phyloP scores from a whole-genome alignment of 1,140 invertebrate genomes.

The Hycleus cichorii region DNA sequence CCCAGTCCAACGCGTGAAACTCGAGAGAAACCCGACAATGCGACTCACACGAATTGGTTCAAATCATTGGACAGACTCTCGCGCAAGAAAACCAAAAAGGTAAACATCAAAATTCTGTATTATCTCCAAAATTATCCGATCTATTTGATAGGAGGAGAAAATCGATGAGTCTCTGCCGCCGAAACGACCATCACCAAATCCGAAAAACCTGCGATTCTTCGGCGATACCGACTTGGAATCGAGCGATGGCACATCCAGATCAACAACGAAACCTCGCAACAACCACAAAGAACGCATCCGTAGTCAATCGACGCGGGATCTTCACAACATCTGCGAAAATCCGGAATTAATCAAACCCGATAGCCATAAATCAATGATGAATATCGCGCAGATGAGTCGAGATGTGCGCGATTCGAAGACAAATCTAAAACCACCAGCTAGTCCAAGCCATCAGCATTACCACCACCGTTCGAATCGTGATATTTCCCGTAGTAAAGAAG shows the following conservation, averaged over 20 bases:
- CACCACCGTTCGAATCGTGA: conserved; percentile 19
- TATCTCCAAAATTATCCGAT: background rate
- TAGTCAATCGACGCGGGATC: conserved; percentile 44
- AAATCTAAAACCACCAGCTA: conserved; percentile 34
- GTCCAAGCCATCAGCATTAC: conserved; percentile 15
- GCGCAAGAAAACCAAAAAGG: conserved; percentile 47
- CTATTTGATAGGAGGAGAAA: conserved; percentile 23
- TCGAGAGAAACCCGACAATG: conserved; percentile 31
- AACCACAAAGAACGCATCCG: background rate
- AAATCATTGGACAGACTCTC: conserved; percentile 56
- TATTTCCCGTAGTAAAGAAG: conserved; percentile 17
- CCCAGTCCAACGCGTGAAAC: conserved; percentile 49
- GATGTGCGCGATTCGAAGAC: conserved; percentile 17
- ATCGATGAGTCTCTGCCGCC: conserved; percentile 38
- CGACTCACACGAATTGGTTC: conserved; percentile 49
- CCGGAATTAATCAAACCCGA: conserved; percentile 2
- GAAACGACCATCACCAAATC: conserved; percentile 40
- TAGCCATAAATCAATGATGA: conserved; percentile 33
- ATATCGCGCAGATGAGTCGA: conserved; percentile 31
- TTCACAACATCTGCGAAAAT: conserved; percentile 46
- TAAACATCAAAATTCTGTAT: conserved; percentile 11
- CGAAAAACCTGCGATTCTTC: conserved; percentile 69
- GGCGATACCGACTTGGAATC: conserved; percentile 72
- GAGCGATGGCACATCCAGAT: conserved; percentile 43
- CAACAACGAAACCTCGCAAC: background rate